phyloP scores from a whole-genome alignment of 2,113 vertebrate genomes.

The Ageneiosus marmoratus region DNA sequence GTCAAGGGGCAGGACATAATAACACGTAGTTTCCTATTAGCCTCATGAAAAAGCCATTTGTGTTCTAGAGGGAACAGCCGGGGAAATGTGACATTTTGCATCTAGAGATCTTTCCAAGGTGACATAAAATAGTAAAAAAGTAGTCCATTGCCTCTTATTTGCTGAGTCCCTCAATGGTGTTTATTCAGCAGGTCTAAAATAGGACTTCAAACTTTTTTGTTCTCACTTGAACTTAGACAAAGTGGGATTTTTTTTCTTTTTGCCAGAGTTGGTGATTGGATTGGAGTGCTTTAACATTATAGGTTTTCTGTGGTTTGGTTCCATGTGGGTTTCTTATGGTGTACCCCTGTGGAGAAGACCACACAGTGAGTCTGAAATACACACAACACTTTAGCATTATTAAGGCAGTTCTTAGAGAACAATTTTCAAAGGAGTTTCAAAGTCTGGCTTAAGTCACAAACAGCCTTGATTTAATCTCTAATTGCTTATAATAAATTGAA shows the following conservation, averaged over 20 bases:
- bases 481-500: not conserved
- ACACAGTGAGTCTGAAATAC: conserved; percentile 41
- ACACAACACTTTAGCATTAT: conserved; percentile 19
- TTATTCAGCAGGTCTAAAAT: conserved; percentile 43
- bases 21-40: conserved; percentile 61
- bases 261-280: conserved; percentile 19
- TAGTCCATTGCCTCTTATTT: conserved; percentile 49
- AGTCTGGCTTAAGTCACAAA: not conserved
- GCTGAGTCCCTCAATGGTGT: conserved; percentile 29
- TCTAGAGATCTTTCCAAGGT: conserved; percentile 41
- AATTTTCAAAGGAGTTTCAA: conserved; percentile 25
- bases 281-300: not conserved
- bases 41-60: conserved; percentile 58
- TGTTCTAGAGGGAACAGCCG: conserved; percentile 31
- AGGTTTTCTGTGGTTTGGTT: conserved; percentile 35
- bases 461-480: conserved; percentile 30
- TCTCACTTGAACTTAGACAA: conserved; percentile 1
- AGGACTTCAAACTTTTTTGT: conserved; percentile 38
- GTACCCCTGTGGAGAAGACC: conserved; percentile 41
- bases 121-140: conserved; percentile 52
- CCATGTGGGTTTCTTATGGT: conserved; percentile 21
- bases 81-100: conserved; percentile 34
- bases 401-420: conserved; percentile 23
- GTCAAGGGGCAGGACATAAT: conserved; percentile 57
- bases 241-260: not conserved